phyloP scores from a whole-genome alignment of 2,888 invertebrate species.

The Trichopoda pennipes region DNA sequence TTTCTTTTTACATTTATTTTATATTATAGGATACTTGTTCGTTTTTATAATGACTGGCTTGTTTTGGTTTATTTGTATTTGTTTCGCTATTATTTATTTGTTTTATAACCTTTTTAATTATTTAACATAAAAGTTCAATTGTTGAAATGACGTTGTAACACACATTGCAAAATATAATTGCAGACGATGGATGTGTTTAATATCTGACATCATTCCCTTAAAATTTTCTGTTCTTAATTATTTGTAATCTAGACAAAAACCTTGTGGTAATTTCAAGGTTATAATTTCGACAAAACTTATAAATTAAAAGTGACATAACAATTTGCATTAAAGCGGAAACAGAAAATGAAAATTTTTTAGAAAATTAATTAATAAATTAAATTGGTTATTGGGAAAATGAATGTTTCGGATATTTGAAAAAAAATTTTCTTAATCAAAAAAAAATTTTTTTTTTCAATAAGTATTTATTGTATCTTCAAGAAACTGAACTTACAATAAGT shows the following conservation, averaged over 20 bases:
- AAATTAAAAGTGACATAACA: constrained; percentile 50
- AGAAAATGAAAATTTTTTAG: background rate
- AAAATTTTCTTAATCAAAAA: no score
- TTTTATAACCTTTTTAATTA: background rate
- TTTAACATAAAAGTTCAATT: constrained; percentile 35
- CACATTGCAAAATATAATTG: constrained; percentile 40
- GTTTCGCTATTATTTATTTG: constrained; percentile 4
- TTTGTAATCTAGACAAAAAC: constrained; percentile 47
- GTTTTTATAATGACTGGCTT: background rate
- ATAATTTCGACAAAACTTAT: constrained; percentile 32
- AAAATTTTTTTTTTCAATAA: no score
- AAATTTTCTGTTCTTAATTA: constrained; percentile 3
- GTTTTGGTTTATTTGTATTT: background rate
- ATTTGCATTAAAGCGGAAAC: constrained; percentile 37
- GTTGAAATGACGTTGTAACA: constrained; percentile 46
- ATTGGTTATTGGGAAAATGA: no score
- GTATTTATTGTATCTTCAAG: no score
- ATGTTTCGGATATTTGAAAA: no score
- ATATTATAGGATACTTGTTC: background rate
- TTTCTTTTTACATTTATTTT: constrained; percentile 4
- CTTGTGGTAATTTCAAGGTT: constrained; percentile 54
- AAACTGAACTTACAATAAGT: no score
- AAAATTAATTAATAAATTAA: background rate
- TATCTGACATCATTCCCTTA: constrained; percentile 62
- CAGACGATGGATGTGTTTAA: constrained; percentile 45